phyloP scores from a whole-genome alignment of 2,888 invertebrate species.

The Mimumesa dahlbomi region DNA sequence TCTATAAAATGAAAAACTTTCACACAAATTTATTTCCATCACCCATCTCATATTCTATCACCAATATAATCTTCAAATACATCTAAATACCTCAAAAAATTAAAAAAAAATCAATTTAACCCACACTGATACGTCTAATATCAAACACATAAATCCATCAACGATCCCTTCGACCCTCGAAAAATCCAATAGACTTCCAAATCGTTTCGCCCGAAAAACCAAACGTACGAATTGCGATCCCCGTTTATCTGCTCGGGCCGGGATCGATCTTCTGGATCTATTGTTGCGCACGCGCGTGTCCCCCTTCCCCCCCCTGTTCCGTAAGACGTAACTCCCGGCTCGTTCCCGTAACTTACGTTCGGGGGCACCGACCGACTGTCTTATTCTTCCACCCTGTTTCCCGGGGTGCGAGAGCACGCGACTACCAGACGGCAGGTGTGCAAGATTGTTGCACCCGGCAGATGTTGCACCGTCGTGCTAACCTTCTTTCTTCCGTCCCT shows the following conservation, averaged over 20 bases:
- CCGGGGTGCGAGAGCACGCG: constrained; percentile 75
- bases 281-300: not conserved
- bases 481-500: constrained; percentile 50
- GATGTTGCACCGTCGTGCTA: constrained; percentile 72
- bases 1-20: too few relatives aligned
- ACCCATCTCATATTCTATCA: too few relatives aligned
- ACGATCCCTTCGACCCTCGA: too few relatives aligned
- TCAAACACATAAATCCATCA: too few relatives aligned
- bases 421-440: constrained; percentile 79
- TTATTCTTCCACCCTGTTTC: constrained; percentile 63
- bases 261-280: not conserved
- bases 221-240: not conserved
- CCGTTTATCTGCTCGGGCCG: not conserved
- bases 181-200: too few relatives aligned
- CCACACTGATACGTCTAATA: too few relatives aligned
- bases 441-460: constrained; percentile 78
- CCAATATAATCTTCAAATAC: too few relatives aligned
- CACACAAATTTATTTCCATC: too few relatives aligned
- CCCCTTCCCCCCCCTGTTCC: not conserved
- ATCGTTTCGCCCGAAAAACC: not conserved
- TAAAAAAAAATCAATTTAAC: too few relatives aligned
- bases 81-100: too few relatives aligned
- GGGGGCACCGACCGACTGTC: constrained; percentile 53
- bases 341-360: constrained; percentile 56
- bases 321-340: constrained; percentile 16